Evolutionary conservation across 2,797 vertebrate genomes (phyloP), one percentile per base, ranked within the genome.

Genomic region (Margarornis squamiger): DNA sequence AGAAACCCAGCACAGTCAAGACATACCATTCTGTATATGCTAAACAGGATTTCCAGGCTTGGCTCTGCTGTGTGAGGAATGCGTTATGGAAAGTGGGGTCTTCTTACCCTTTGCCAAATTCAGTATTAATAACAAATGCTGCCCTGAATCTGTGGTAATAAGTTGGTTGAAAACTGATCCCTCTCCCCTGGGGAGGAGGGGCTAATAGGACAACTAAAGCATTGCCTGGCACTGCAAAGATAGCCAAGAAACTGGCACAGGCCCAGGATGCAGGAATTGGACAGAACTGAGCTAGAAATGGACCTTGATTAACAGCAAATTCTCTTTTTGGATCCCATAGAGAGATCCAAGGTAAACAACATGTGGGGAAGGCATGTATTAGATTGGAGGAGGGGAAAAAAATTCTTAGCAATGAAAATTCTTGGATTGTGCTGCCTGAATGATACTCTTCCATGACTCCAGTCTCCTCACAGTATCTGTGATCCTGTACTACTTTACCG

Each of bases 401-500:
- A 30, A 41, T 7, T 76, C 76, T 87, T 82, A 92, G 79, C 52
- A 85, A 54, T 95, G 90, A 86, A 54, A 57, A 88, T 86, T 84
- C 48, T 88, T 88, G 63, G 51, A 90, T 88, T 73, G 43, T 85
- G 61, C 75, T 91, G 77, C 55, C 58, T 39, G 71, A 88, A 61
- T 93, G 49, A 82, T 73, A 76, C 21, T 81, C 45, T 88, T 85
- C 58, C 4, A 1, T 59, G 61, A 78, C 72, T 91, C 49, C 87
- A 84, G 73, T 88, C 78, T 88, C 91, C 85, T 96, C 92, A 92
- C 91, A 89, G 77, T 95, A 85, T 96, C 90, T 96, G 92, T 86
- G 89, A 86, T 86, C 76, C 77, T 48, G n/a, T 88, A 81, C 63
- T 94, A 70, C 82, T 87, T 89, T 88, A 93, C 54, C 82, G 68